Conservation (phyloP, 2,113 vertebrate genomes). For the Thunnus thynnus region DNA sequence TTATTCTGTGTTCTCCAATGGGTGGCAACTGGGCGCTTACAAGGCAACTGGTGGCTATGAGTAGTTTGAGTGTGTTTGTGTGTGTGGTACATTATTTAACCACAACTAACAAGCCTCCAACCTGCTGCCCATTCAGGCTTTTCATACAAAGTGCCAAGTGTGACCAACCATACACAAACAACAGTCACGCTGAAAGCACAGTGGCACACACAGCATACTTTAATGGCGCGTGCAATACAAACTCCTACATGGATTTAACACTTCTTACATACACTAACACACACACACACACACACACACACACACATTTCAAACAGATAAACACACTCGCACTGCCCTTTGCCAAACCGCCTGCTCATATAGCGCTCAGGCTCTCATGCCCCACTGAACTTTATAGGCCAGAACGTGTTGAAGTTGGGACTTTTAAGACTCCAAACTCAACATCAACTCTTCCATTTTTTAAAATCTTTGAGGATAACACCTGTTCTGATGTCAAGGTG, state of each 20-base stretch:
- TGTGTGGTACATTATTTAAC: slow-evolving; percentile 43
- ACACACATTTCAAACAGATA: slow-evolving; percentile 49
- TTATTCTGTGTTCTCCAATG: slow-evolving; percentile 46
- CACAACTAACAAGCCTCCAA: slow-evolving; percentile 44
- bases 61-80: slow-evolving; percentile 42
- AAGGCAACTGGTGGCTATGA: slow-evolving; percentile 38
- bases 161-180: slow-evolving; percentile 61
- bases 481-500: slow-evolving; percentile 19
- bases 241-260: slow-evolving; percentile 53
- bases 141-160: slow-evolving; percentile 34
- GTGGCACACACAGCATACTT: slow-evolving; percentile 38
- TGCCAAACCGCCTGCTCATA: slow-evolving; percentile 51
- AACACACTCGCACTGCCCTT: slow-evolving; percentile 13
- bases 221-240: slow-evolving; percentile 38
- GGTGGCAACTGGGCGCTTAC: slow-evolving; percentile 31
- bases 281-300: slow-evolving; percentile 24
- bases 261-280: slow-evolving; percentile 5
- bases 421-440: slow-evolving; percentile 47
- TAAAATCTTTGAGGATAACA: not conserved
- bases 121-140: slow-evolving; percentile 21
- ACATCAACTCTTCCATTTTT: slow-evolving; percentile 15
- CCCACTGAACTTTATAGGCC: slow-evolving; percentile 62
- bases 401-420: slow-evolving; percentile 58
- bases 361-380: slow-evolving; percentile 37
- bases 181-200: slow-evolving; percentile 54